Evolutionary conservation across 2,113 vertebrate species (phyloP).

Genomic region (Dasyprocta punctata): DNA sequence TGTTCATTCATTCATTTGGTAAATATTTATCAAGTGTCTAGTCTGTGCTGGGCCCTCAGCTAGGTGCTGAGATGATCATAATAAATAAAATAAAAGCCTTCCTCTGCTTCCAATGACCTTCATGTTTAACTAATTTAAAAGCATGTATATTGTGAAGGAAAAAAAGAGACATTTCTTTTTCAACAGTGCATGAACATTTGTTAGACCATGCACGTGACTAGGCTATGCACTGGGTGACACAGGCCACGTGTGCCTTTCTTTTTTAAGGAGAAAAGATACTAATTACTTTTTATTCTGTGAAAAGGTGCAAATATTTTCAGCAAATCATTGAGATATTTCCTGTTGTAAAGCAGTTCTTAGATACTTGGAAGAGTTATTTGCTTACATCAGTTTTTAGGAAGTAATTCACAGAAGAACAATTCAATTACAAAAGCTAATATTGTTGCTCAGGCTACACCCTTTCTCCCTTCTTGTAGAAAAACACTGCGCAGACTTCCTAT

Average conservation of each 20-base stretch:
- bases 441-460: constrained; percentile 60
- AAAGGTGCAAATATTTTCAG: constrained; percentile 67
- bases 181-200: background rate
- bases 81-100: background rate
- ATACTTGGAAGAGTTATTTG: constrained; percentile 66
- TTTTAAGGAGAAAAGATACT: constrained; percentile 54
- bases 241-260: background rate
- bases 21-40: constrained; percentile 18
- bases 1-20: background rate
- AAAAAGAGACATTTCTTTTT: background rate
- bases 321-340: constrained; percentile 61
- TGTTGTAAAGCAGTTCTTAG: constrained; percentile 54
- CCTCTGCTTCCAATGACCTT: background rate
- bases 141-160: too few species aligned
- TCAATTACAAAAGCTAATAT: constrained; percentile 71
- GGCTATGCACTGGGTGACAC: background rate
- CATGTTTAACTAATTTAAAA: background rate
- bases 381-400: constrained; percentile 79
- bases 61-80: background rate
- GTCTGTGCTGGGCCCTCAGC: background rate
- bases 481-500: constrained; percentile 72
- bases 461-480: constrained; percentile 59
- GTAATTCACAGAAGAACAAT: constrained; percentile 76
- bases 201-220: background rate
- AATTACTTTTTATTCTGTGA: constrained; percentile 20